Evolutionary conservation across 2,797 vertebrate species (phyloP).

Genomic region (Ceyx erithaca): DNA sequence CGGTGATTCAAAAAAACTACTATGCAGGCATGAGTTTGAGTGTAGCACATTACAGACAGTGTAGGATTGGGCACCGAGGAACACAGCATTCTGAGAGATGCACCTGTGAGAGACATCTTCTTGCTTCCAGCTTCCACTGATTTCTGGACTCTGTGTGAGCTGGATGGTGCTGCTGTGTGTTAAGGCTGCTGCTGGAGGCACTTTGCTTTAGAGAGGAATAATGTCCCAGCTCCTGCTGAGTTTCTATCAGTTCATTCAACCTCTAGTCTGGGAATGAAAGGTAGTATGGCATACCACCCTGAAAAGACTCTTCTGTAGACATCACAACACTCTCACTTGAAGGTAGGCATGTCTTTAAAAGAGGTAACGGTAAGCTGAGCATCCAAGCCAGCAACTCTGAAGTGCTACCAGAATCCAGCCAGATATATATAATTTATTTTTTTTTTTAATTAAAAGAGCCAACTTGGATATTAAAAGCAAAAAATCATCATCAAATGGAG

Average conservation of each 20-base stretch:
- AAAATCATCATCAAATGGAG: background rate
- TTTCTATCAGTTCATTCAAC: background rate
- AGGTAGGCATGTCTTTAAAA: background rate
- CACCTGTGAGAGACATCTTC: background rate
- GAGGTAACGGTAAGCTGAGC: background rate
- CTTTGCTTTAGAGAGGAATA: background rate
- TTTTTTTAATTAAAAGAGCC: background rate
- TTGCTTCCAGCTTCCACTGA: background rate
- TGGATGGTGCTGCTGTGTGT: rapidly evolving
- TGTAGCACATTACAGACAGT: background rate
- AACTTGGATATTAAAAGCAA: background rate
- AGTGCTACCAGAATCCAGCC: background rate
- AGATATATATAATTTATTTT: background rate
- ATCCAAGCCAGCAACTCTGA: background rate
- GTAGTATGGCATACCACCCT: background rate
- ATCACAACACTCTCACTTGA: background rate
- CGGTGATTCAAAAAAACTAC: background rate
- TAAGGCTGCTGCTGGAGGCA: rapidly evolving
- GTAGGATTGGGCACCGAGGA: background rate
- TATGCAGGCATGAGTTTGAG: background rate
- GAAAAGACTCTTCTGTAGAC: background rate
- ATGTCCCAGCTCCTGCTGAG: background rate
- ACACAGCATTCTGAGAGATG: background rate
- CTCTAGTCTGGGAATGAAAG: background rate
- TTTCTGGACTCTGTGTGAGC: background rate